Base-by-base conservation (phyloP, 2,113 vertebrate species). In the Brevimyrus niger region DNA sequence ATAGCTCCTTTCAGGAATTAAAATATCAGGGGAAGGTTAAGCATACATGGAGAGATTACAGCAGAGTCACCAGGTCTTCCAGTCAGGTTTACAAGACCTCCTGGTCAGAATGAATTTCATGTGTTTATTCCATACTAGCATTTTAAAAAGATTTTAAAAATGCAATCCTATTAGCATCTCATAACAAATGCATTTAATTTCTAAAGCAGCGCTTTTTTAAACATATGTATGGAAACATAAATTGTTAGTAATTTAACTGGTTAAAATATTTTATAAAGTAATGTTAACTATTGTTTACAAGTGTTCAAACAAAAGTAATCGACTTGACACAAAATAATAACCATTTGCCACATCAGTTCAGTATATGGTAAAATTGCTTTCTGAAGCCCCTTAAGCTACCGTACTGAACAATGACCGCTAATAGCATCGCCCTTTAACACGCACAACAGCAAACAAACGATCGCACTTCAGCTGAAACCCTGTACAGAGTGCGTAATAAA, bases 401-500 rank as follows among this genome's bases (percentile, higher is more conserved):
- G 73, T 38, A 9, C 35, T 27, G 73, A 42, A 17, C 73, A 80
- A 80, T 80, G 73, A 38, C 73, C 73, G 73, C 35, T 38, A 80
- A 42, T 38, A 38, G 15, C 73, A 96, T 95, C 2, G 38, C 82
- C 38, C 42, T 83, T 83, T 21, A 83, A 47, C 80, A 83, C 21
- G 17, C 19, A 83, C 80, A 47, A 10, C 9, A 83, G 38, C 80
- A 83, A 83, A 44, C 80, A 83, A 47, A n/a, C 80, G 19, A 47
- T 11, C 7, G 35, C 38, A 19, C 42, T 83, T 83, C 19, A 46
- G 42, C 21, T 83, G 80, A 95, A 96, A 96, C 95, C 27, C 15
- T 38, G 95, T 95, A 94, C 96, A 94, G 82, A 88, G 84, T 95
- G 95, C 35, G 35, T 80, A 80, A 80, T 80, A 80, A 80, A 96